Conservation (phyloP, 2,113 vertebrate species). For the Diglossa brunneiventris region DNA sequence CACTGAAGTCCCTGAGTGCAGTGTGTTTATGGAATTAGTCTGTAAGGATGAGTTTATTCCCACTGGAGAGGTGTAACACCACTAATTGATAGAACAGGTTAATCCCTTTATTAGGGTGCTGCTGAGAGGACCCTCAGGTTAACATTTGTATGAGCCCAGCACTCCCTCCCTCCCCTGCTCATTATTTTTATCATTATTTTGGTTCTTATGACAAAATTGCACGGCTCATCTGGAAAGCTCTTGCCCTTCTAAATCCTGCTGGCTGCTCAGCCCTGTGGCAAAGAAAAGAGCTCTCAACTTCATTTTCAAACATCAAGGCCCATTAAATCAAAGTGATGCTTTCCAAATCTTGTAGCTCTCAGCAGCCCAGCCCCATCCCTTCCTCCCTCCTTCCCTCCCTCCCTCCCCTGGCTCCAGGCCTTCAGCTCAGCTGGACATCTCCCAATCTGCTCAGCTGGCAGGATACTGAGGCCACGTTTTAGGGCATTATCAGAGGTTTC, state of each 20-base stretch:
- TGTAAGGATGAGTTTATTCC: neutral
- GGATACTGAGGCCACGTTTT: neutral
- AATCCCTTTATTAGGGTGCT: neutral
- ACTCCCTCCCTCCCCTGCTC: neutral
- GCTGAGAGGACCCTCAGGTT: neutral
- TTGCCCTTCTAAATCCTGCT: neutral
- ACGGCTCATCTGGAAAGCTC: neutral
- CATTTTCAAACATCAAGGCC: neutral
- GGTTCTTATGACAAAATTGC: neutral
- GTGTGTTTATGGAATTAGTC: neutral
- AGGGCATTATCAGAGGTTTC: neutral
- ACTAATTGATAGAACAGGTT: neutral
- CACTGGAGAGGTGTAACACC: neutral
- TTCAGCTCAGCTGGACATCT: neutral
- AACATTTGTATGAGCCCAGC: neutral
- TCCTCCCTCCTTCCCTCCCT: neutral
- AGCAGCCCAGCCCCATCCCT: neutral
- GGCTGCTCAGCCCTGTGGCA: neutral
- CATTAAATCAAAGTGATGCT: neutral
- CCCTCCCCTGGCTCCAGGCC: neutral
- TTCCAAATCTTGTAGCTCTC: neutral
- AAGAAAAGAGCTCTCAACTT: neutral
- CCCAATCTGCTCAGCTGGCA: neutral
- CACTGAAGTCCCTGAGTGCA: neutral
- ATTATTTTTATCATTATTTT: slow-evolving; percentile 30